Conservation (phyloP, 1,140 invertebrate genomes). For the Drosophila parabipectinata region DNA sequence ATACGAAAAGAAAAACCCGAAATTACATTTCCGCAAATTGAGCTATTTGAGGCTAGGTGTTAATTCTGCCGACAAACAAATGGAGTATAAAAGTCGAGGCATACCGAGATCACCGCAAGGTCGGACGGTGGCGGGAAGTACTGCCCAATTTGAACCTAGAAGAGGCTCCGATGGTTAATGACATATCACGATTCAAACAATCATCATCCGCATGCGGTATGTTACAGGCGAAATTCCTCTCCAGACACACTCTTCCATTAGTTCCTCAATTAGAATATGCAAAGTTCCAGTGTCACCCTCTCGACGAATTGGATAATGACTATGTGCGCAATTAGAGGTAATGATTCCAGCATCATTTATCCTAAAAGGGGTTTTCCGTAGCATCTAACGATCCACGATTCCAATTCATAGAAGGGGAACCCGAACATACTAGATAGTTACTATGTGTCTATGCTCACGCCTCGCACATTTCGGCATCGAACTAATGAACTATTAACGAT, state of each 20-base stretch:
- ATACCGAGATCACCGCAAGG: constrained; percentile 20
- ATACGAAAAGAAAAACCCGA: constrained; percentile 51
- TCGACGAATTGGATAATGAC: constrained; percentile 19
- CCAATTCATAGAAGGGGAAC: background rate
- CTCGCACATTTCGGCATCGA: constrained; percentile 36
- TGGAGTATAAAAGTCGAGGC: constrained; percentile 26
- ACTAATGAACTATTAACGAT: constrained; percentile 56
- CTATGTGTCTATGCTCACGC: constrained; percentile 8
- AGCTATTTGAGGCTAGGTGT: constrained; percentile 61
- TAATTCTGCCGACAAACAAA: constrained; percentile 63
- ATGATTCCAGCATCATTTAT: constrained; percentile 16
- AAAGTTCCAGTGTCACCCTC: constrained; percentile 40
- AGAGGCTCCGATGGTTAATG: constrained; percentile 9
- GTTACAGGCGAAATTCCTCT: constrained; percentile 1
- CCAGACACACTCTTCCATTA: constrained; percentile 13
- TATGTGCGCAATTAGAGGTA: constrained; percentile 27
- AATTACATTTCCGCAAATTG: constrained; percentile 76
- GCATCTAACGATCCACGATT: constrained; percentile 8
- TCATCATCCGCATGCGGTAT: constrained; percentile 14
- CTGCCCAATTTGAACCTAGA: background rate
- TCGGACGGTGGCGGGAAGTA: constrained; percentile 8
- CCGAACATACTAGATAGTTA: background rate
- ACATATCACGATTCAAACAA: constrained; percentile 31
- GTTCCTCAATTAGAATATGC: constrained; percentile 45
- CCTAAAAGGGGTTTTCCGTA: constrained; percentile 22